Percentiles rank a stretch among this genome's conserved stretches.
These are phyloP conservation scores for Leptopilina boulardi DNA, from an alignment of 1,140 invertebrate species.

Conservation along the genomic window DNA sequence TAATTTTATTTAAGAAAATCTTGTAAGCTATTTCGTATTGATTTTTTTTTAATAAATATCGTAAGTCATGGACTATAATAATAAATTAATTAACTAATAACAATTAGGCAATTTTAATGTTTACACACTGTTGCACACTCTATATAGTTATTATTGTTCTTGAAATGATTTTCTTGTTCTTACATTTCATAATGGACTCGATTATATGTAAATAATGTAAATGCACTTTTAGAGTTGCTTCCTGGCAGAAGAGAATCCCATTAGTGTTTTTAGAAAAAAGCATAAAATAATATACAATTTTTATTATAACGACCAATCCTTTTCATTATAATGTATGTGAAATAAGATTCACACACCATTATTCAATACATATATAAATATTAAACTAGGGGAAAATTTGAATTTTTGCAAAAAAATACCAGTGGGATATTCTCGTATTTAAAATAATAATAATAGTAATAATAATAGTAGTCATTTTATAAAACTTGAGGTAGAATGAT, in stretches of 20 bases:
- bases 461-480: slow-evolving; percentile 12
- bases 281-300: background rate
- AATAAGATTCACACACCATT: no score
- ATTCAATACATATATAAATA: background rate
- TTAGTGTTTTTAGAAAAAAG: slow-evolving; percentile 1
- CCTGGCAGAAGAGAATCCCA: slow-evolving; percentile 37
- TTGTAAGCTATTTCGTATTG: background rate
- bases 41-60: slow-evolving; percentile 6
- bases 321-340: background rate
- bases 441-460: no score
- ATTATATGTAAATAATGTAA: slow-evolving; percentile 67
- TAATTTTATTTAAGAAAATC: background rate
- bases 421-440: slow-evolving; percentile 16
- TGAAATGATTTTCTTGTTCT: slow-evolving; percentile 1
- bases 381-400: background rate
- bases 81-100: no score
- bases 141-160: slow-evolving; percentile 7
- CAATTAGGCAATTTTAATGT: slow-evolving; percentile 23
- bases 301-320: slow-evolving; percentile 4
- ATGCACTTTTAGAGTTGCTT: slow-evolving; percentile 58
- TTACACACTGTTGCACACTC: slow-evolving; percentile 12
- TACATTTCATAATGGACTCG: slow-evolving; percentile 20
- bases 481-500: background rate
- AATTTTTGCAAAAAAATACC: background rate
- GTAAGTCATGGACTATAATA: background rate